Evolutionary conservation across 2,113 vertebrate genomes (phyloP).

Genomic region (Ramphastos sulfuratus): DNA sequence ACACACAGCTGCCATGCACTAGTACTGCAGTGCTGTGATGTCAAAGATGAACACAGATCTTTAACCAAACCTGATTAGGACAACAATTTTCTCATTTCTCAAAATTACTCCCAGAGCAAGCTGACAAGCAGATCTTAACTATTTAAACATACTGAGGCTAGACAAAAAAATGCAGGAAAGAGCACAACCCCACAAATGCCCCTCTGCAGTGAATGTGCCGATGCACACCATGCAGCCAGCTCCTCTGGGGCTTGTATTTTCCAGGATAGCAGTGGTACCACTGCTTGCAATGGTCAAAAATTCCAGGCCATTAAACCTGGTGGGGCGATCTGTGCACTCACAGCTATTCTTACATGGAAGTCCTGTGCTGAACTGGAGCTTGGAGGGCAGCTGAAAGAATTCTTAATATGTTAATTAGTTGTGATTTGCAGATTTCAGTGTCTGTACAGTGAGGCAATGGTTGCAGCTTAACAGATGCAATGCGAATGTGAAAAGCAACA

Average conservation of each 20-base stretch:
- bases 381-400: neutral
- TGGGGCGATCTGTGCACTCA: neutral
- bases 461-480: neutral
- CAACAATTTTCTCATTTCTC: neutral
- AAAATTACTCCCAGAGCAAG: neutral
- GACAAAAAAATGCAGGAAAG: neutral
- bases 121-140: neutral
- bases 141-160: neutral
- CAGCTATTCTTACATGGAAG: neutral
- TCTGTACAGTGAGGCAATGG: neutral
- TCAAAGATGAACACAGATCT: neutral
- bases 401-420: neutral
- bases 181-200: neutral
- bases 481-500: neutral
- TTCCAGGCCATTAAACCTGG: neutral
- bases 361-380: neutral
- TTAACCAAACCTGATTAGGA: neutral
- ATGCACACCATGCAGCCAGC: neutral
- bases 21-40: neutral
- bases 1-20: neutral
- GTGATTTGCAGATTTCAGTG: neutral
- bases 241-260: neutral
- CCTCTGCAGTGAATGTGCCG: neutral
- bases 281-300: neutral
- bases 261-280: neutral